A percentile compares a stretch with the other conserved stretches of the same genome.
These are phyloP conservation scores for Maccullochella peelii DNA, from an alignment of 2,113 vertebrate species.

Conservation along the genomic window DNA sequence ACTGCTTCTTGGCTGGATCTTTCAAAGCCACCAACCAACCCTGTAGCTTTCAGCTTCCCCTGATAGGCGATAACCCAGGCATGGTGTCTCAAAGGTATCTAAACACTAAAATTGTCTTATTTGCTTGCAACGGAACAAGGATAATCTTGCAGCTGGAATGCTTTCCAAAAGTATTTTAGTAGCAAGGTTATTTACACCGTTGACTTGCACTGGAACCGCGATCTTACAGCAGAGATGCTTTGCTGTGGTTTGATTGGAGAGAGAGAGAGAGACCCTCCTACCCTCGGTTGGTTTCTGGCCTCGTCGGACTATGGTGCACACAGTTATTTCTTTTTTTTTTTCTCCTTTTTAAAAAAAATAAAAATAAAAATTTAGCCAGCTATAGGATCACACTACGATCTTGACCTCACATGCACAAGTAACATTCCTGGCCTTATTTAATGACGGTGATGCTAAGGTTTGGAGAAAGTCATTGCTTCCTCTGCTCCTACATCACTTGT, in stretches of 20 bases:
- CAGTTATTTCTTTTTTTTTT: conserved; percentile 35
- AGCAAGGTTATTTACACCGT: conserved; percentile 38
- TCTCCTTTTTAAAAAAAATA: conserved; percentile 25
- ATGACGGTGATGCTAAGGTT: conserved; percentile 49
- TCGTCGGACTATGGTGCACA: conserved; percentile 71
- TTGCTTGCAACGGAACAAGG: conserved; percentile 44
- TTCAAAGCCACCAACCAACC: conserved; percentile 47
- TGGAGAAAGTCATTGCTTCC: conserved; percentile 47
- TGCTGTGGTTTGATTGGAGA: conserved; percentile 48
- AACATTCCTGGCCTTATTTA: conserved; percentile 75
- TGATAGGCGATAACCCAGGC: conserved; percentile 48
- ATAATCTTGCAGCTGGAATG: conserved; percentile 54
- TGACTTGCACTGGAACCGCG: conserved; percentile 53
- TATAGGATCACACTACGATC: conserved; percentile 79
- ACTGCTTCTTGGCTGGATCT: conserved; percentile 60
- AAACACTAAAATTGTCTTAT: conserved; percentile 71
- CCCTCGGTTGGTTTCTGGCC: conserved; percentile 72
- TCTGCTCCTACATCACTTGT: conserved; percentile 58
- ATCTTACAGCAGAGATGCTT: conserved; percentile 54
- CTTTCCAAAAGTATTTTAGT: conserved; percentile 56
- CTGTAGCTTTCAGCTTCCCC: conserved; percentile 66
- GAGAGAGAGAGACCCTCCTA: conserved; percentile 50
- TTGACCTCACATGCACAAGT: conserved; percentile 76
- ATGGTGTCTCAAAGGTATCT: conserved; percentile 62
- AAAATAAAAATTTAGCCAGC: conserved; percentile 57